These are phyloP conservation scores for Allacma fusca DNA, from an alignment of 2,888 invertebrate species.

Conservation along the genomic window DNA sequence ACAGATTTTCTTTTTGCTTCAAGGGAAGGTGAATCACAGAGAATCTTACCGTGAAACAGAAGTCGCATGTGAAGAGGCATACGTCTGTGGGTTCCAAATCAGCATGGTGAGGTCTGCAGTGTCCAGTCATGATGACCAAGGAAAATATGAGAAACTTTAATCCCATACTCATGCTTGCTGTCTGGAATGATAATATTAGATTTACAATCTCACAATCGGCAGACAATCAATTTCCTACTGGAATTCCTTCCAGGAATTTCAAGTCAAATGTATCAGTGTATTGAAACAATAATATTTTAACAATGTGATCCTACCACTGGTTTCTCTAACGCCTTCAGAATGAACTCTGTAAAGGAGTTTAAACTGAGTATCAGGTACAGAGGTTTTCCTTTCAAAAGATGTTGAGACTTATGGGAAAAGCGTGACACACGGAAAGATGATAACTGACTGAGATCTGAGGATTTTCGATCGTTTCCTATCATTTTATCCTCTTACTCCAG, in stretches of 20 bases:
- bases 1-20: too few relatives aligned
- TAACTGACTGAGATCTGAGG: conserved; percentile 17
- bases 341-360: background rate
- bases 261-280: background rate
- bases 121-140: conserved; percentile 19
- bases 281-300: background rate
- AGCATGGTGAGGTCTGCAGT: conserved; percentile 26
- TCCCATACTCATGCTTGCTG: conserved; percentile 4
- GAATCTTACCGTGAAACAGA: conserved; percentile 61
- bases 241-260: background rate
- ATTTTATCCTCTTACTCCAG: conserved; percentile 9
- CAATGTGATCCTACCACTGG: too few relatives aligned
- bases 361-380: background rate
- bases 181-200: background rate
- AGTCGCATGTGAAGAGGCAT: conserved; percentile 62
- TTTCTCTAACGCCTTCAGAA: background rate
- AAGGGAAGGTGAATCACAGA: background rate
- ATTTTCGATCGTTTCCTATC: background rate
- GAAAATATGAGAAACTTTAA: conserved; percentile 14
- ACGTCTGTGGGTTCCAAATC: conserved; percentile 61
- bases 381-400: background rate
- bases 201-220: background rate
- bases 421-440: background rate
- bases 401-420: background rate
- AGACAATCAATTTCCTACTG: background rate